phyloP scores from a whole-genome alignment of 1,140 invertebrate species.

The Orchestia grillus region DNA sequence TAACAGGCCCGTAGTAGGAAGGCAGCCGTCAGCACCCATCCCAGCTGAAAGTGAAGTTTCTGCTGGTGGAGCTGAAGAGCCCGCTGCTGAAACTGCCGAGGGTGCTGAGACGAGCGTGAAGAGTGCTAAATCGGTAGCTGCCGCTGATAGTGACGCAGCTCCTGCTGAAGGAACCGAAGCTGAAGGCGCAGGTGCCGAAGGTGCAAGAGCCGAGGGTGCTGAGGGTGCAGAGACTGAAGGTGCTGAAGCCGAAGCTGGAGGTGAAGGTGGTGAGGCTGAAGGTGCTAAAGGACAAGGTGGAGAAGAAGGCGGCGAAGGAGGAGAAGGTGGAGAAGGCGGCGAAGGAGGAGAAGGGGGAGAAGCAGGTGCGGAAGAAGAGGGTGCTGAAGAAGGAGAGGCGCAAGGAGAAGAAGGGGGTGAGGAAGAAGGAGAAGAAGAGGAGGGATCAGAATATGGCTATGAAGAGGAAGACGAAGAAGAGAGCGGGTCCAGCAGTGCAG shows the following conservation, averaged over 20 bases:
- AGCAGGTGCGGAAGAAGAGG: neutral
- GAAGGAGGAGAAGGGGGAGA: neutral
- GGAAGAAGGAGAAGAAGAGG: slow-evolving; percentile 22
- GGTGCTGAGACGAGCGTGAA: neutral
- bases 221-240: neutral
- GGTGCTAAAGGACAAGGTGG: slow-evolving; percentile 39
- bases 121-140: slow-evolving; percentile 17
- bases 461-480: slow-evolving; percentile 34
- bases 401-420: slow-evolving; percentile 8
- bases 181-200: slow-evolving; percentile 2
- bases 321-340: neutral
- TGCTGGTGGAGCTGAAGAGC: neutral
- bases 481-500: slow-evolving; percentile 31
- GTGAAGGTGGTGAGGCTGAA: neutral
- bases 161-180: neutral
- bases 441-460: neutral
- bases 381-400: neutral
- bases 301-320: neutral
- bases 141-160: neutral
- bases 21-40: neutral
- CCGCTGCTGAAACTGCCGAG: neutral
- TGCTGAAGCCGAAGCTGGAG: slow-evolving; percentile 13
- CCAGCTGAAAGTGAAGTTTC: neutral
- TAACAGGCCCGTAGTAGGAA: neutral
- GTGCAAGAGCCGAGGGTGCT: neutral